Evolutionary conservation across 1,140 invertebrate genomes (phyloP), one percentile per base, ranked within the genome.

Genomic region (Coenobita brevimanus): DNA sequence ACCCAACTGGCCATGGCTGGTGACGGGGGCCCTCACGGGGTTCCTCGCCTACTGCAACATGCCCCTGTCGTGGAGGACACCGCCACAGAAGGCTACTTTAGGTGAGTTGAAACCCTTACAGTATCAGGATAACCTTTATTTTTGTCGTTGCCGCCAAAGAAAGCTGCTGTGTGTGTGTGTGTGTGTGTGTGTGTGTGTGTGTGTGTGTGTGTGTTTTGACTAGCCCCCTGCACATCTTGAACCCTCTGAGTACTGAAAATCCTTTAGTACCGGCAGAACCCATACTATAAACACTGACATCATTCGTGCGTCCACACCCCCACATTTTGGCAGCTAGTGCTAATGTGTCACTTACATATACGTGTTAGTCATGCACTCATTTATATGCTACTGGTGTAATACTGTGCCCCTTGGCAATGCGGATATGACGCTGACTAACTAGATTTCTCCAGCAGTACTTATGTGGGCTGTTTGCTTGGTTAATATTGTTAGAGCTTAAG

Each of bases 11-110:
- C 83, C 83, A 21, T 86, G 83, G 83, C 17, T 86, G 54, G 73
- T 86, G 57, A 75, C 83, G 27, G 83, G 83, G 83, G 73, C 83
- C 33, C 71, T 86, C 24, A 78, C 83, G 33, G 83, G 83, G 6
- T 86, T 86, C 43, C 33, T 86, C 30, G 83, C 83, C 24, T 86
- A 86, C 54, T 86, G 83, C 24, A 86, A 86, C 60, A 57, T 62
- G 46, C 83, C 83, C 15, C 57, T 86, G 27, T 15, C 38, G 21
- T 78, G 73, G 57, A 54, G 27, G 24, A 30, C 46, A 4, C 13
- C 73, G 2, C 82, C 82, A 57, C 33, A 78, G 54, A 38, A n/a
- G 46, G 83, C 83, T 46, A 79, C 83, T 3, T 24, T 24, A 38
- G 73, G 83, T 86, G 8, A 78, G 83, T 67, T 24, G 13, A 10